A percentile compares a stretch with the other conserved stretches of the same genome.
phyloP scores from a whole-genome alignment of 2,888 invertebrate genomes.

The Clistopyga incitator region DNA sequence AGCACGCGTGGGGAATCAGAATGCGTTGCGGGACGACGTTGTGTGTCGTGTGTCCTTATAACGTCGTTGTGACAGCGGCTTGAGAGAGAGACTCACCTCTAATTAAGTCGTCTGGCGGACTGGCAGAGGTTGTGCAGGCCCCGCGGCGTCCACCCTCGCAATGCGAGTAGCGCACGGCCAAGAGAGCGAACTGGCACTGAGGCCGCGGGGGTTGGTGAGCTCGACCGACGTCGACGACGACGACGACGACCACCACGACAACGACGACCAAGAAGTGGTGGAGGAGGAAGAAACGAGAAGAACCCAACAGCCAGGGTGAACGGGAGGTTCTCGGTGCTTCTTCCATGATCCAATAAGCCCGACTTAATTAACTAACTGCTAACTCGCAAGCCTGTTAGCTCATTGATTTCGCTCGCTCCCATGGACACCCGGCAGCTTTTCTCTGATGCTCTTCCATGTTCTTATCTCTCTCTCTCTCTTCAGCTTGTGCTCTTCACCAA shows the following conservation, averaged over 20 bases:
- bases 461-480: slow-evolving; percentile 37
- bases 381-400: slow-evolving; percentile 83
- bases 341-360: slow-evolving; percentile 84
- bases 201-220: slow-evolving; percentile 62
- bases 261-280: slow-evolving; percentile 60
- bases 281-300: slow-evolving; percentile 33
- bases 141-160: slow-evolving; percentile 80
- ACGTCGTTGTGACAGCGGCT: slow-evolving; percentile 61
- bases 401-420: slow-evolving; percentile 79
- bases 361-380: slow-evolving; percentile 84
- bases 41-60: slow-evolving; percentile 71
- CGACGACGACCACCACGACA: slow-evolving; percentile 71
- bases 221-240: slow-evolving; percentile 42
- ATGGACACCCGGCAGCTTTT: slow-evolving; percentile 38
- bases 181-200: slow-evolving; percentile 61
- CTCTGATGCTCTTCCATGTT: slow-evolving; percentile 5
- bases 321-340: slow-evolving; percentile 71
- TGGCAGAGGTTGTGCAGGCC: slow-evolving; percentile 77
- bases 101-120: slow-evolving; percentile 82
- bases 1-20: not conserved
- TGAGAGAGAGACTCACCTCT: slow-evolving; percentile 81
- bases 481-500: not conserved
- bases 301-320: slow-evolving; percentile 51
- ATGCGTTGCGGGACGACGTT: slow-evolving; percentile 10
- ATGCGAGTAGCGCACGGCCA: slow-evolving; percentile 69